Evolutionary conservation across 2,797 vertebrate genomes (phyloP).

Genomic region (Typhlichthys eigenmanni): DNA sequence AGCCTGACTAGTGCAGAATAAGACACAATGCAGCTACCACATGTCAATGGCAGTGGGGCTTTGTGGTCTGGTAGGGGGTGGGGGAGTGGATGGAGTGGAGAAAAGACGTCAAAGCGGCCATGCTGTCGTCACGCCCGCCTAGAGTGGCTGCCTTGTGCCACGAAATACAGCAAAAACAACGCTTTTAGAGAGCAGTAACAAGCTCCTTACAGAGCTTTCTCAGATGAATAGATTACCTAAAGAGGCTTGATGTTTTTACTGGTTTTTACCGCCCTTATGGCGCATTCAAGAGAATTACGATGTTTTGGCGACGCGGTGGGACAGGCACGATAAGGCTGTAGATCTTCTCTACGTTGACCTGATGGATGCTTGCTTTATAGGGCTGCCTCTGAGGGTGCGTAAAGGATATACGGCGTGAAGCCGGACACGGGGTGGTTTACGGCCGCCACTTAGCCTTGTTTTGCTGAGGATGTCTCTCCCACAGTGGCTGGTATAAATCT

Average conservation of each 20-base stretch:
- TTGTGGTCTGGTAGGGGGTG: neutral
- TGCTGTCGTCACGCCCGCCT: no score
- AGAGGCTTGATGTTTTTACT: conserved; percentile 16
- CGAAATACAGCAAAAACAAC: neutral
- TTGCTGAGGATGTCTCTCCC: conserved; percentile 39
- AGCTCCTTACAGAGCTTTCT: neutral
- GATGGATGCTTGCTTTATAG: conserved; percentile 45
- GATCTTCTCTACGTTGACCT: conserved; percentile 31
- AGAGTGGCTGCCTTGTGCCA: no score
- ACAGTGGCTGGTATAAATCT: conserved; percentile 38
- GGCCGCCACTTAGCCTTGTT: conserved; percentile 39
- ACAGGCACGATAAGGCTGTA: neutral
- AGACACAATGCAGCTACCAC: conserved; percentile 31
- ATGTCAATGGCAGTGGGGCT: conserved; percentile 19
- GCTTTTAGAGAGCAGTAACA: no score
- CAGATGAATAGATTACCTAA: conserved; percentile 5
- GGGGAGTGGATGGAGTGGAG: neutral
- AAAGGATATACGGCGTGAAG: conserved; percentile 33
- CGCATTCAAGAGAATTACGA: conserved; percentile 33
- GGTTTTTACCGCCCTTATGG: conserved; percentile 9
- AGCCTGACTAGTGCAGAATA: no score
- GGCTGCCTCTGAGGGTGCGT: conserved; percentile 37
- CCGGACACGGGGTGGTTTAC: conserved; percentile 17
- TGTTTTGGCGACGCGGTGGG: conserved; percentile 40
- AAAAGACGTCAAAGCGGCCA: conserved; percentile 14